Base-by-base conservation (phyloP, 2,888 invertebrate species). In the Brenthis daphne region DNA sequence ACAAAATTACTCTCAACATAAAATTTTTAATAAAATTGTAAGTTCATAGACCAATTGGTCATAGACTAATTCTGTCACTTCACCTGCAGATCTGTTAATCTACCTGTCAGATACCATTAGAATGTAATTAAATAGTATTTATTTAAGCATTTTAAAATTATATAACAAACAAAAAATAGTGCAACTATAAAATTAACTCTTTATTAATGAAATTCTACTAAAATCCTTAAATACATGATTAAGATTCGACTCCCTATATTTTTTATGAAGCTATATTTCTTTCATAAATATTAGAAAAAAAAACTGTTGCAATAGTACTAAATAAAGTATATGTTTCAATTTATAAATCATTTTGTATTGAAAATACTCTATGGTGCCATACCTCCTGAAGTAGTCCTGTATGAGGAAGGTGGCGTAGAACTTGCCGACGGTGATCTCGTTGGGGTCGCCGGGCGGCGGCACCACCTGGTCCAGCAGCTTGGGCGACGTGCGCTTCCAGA, bases 401-500 rank as follows among this genome's bases (percentile, higher is more conserved):
- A 99, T 99, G 57, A 99, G 96, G 94, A 99, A 99, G 11, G 99
- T 99, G 55, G 99, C 99, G 90, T 99, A 99, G 93, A 99, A 99
- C 91, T 99, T 99, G 65, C 99, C 99, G 6, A 99, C 99, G 0
- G 99, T 99, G 57, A 99, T 99, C 92, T 99, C 99, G 85, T 99
- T 99, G 82, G 99, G 99, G 74, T 98, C 98, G 79, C 99, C 99
- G 0, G 99, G 99, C 0, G 99, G 99, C 12, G 99, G 99, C 0
- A 99, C 99, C n/a, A 99, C 99, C 94, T 99, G 99, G 86, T 99
- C 99, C 75, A 99, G 89, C 56, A 99, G 94, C 86, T 98, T 98
- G 0, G 97, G 96, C 83, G 96, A 98, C 0, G 99, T 99, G 60
- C 99, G 93, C 83, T 99, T 99, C 99, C 99, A 99, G 72, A 99